phyloP scores from a whole-genome alignment of 2,888 invertebrate genomes.

The Troides helena region DNA sequence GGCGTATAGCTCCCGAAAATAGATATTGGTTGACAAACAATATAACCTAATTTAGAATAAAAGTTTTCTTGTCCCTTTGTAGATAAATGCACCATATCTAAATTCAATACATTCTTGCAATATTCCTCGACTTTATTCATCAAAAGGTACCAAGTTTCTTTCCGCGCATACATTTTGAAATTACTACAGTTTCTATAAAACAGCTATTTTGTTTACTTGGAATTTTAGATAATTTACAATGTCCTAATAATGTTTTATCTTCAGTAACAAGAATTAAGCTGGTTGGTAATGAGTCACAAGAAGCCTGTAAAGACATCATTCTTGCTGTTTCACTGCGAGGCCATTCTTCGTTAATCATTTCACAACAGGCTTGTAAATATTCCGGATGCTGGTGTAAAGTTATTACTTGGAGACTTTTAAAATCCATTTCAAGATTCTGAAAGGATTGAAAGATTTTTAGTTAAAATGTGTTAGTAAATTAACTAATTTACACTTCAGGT shows the following conservation, averaged over 20 bases:
- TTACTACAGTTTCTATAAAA: conserved; percentile 91
- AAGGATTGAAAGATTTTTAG: neutral
- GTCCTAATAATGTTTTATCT: conserved; percentile 83
- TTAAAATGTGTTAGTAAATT: neutral
- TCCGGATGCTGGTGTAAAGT: conserved; percentile 87
- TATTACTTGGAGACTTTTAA: conserved; percentile 73
- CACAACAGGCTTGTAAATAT: conserved; percentile 85
- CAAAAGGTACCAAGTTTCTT: conserved; percentile 88
- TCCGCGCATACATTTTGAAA: conserved; percentile 84
- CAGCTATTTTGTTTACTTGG: conserved; percentile 85
- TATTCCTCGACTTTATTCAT: conserved; percentile 88
- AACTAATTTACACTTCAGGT: neutral
- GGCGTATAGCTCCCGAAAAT: conserved; percentile 80
- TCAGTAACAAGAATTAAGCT: conserved; percentile 83
- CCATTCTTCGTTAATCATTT: conserved; percentile 92
- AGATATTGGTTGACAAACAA: conserved; percentile 83
- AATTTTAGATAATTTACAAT: conserved; percentile 88
- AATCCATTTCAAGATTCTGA: conserved; percentile 48
- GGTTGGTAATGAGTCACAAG: conserved; percentile 86
- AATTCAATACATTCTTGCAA: conserved; percentile 80
- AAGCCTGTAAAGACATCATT: conserved; percentile 86
- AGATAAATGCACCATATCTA: conserved; percentile 84
- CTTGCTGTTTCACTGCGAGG: conserved; percentile 89
- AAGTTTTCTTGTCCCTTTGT: conserved; percentile 88
- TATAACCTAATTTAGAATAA: conserved; percentile 87